Evolutionary conservation across 2,113 vertebrate genomes (phyloP).

Genomic region (Rhombomys opimus): DNA sequence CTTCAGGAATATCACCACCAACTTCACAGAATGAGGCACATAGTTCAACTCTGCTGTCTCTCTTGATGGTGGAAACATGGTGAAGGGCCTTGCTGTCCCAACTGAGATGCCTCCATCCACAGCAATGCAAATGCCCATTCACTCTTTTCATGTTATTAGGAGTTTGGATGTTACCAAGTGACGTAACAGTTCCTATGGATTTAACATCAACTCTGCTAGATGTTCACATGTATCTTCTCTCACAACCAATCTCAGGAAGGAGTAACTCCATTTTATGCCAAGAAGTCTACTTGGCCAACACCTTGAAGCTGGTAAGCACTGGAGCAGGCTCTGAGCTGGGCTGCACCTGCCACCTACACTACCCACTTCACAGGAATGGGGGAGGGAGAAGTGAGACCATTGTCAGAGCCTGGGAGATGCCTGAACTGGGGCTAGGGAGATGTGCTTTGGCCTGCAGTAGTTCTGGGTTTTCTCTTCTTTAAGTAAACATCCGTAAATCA

Average conservation of each 20-base stretch:
- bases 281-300: not conserved
- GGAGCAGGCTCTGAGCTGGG: not conserved
- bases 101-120: accelerated
- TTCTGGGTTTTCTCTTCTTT: constrained; percentile 22
- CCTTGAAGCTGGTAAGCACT: not conserved
- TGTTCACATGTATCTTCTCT: not conserved
- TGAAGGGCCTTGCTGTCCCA: not conserved
- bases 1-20: not conserved
- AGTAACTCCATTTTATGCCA: not conserved
- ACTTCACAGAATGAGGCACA: not conserved
- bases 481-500: constrained; percentile 37
- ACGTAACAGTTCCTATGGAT: not conserved
- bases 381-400: not conserved
- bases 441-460: not conserved
- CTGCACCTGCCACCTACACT: not conserved
- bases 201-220: not conserved
- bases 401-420: not conserved
- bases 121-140: not conserved
- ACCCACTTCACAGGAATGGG: not conserved
- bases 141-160: not conserved
- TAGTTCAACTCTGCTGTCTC: not conserved
- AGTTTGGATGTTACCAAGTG: not conserved
- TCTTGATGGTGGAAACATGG: not conserved
- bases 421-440: not conserved
- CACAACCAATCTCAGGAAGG: not conserved